Evolutionary conservation across 2,113 vertebrate genomes (phyloP).

Genomic region (Chauna torquata): DNA sequence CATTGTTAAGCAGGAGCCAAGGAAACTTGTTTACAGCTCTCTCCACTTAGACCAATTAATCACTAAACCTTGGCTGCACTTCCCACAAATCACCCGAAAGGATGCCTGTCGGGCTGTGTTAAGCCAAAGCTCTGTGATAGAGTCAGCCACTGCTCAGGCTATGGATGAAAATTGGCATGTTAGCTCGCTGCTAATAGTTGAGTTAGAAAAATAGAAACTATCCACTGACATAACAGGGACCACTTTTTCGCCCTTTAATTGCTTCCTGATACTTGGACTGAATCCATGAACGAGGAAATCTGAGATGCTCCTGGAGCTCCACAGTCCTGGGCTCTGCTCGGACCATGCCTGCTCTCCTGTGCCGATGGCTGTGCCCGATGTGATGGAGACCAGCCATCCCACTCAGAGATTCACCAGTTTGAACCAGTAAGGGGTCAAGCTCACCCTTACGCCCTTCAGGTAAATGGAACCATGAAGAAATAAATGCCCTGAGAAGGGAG

Average conservation of each 20-base stretch:
- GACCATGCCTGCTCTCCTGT: background rate
- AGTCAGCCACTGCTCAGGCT: background rate
- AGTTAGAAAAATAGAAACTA: background rate
- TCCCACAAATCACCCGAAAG: background rate
- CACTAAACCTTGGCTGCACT: background rate
- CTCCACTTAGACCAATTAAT: background rate
- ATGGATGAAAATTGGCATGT: background rate
- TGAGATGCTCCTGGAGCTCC: background rate
- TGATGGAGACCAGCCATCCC: background rate
- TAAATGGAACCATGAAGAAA: background rate
- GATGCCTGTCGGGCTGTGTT: background rate
- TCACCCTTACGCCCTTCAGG: background rate
- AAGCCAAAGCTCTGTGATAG: background rate
- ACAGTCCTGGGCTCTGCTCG: background rate
- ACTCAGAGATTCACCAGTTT: background rate
- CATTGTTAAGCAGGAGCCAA: background rate
- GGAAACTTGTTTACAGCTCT: background rate
- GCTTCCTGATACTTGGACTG: background rate
- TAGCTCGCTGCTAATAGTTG: background rate
- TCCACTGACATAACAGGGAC: background rate
- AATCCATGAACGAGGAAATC: background rate
- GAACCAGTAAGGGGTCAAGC: background rate
- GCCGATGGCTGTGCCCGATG: background rate
- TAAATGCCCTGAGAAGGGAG: accelerated
- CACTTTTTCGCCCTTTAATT: background rate